These are phyloP conservation scores for Caprella mutica DNA, from an alignment of 2,888 invertebrate genomes.

Conservation along the genomic window DNA sequence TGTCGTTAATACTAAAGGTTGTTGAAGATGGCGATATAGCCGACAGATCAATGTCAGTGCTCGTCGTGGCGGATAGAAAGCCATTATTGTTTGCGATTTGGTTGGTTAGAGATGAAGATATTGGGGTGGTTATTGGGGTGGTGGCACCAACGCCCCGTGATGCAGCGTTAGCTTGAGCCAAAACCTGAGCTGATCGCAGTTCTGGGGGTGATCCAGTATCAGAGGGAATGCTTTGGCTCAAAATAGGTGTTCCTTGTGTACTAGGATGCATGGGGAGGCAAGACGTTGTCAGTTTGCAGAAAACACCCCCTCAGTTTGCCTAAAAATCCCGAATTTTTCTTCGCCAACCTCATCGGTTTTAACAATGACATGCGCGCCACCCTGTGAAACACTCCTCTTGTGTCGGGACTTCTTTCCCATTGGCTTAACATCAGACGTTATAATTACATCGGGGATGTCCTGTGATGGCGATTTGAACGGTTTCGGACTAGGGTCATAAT, in stretches of 20 bases:
- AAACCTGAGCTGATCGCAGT: conserved; percentile 13
- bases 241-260: background rate
- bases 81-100: background rate
- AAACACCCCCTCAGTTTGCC: too few species aligned
- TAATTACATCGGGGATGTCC: conserved; percentile 25
- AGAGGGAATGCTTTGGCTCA: background rate
- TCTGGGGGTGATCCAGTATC: conserved; percentile 12
- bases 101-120: background rate
- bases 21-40: background rate
- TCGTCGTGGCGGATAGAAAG: background rate
- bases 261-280: conserved; percentile 22
- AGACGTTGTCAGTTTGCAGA: conserved; percentile 24
- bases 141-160: background rate
- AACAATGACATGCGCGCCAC: conserved; percentile 20
- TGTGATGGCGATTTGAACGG: conserved; percentile 11
- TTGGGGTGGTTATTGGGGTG: conserved; percentile 2
- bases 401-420: background rate
- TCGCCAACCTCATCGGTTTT: conserved; percentile 12
- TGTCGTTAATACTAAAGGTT: background rate
- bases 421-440: background rate
- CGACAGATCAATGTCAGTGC: background rate
- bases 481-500: conserved; percentile 25
- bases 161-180: conserved; percentile 5
- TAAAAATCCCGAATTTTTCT: too few species aligned
- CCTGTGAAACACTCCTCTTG: background rate